Evolutionary conservation across 2,888 invertebrate genomes (phyloP).

Genomic region (Rotaria magnacalcarata): DNA sequence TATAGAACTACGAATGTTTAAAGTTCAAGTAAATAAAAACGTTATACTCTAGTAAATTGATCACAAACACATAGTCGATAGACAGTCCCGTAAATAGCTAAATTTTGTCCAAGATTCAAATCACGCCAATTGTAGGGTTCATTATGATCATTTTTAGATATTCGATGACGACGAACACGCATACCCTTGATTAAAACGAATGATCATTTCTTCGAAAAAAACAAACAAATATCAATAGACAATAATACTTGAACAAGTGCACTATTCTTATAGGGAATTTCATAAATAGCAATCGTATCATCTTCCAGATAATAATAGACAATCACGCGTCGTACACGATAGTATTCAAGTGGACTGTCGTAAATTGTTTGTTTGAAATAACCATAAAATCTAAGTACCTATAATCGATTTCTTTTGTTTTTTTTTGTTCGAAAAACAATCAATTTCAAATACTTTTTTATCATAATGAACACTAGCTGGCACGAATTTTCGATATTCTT

Average conservation of each 20-base stretch:
- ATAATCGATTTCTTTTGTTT: background rate
- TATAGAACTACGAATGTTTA: constrained; percentile 52
- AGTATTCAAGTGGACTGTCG: constrained; percentile 70
- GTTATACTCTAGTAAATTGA: constrained; percentile 69
- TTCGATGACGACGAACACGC: constrained; percentile 69
- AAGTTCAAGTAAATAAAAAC: background rate
- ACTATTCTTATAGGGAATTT: constrained; percentile 58
- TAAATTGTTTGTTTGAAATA: constrained; percentile 76
- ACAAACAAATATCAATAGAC: background rate
- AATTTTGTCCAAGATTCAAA: constrained; percentile 73
- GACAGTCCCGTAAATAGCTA: constrained; percentile 73
- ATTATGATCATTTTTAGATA: constrained; percentile 71
- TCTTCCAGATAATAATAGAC: constrained; percentile 60
- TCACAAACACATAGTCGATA: constrained; percentile 78
- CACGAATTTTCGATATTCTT: constrained; percentile 58
- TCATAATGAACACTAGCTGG: constrained; percentile 60
- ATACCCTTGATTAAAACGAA: constrained; percentile 62
- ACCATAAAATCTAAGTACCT: constrained; percentile 74
- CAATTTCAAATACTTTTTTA: constrained; percentile 54
- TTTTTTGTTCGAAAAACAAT: background rate
- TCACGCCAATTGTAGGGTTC: constrained; percentile 78
- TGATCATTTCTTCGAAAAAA: constrained; percentile 33
- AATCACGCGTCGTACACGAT: constrained; percentile 64
- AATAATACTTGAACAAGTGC: constrained; percentile 57
- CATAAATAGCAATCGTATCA: constrained; percentile 59